Evolutionary conservation across 2,888 invertebrate species (phyloP).

Genomic region (Lepidonotus clava): DNA sequence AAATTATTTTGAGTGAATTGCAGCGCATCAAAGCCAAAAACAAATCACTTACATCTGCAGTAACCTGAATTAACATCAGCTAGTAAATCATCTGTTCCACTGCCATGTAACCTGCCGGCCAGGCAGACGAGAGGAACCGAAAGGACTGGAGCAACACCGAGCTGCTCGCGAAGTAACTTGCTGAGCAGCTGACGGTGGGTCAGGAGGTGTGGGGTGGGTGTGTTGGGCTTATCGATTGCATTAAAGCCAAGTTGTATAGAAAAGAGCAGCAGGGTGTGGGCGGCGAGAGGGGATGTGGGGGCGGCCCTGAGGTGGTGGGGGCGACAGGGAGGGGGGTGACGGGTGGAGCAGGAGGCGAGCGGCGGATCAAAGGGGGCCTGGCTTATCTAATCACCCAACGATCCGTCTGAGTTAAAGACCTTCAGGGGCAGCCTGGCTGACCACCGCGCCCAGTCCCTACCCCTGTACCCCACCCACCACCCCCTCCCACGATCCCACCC

Average conservation of each 20-base stretch:
- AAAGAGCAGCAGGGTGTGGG: background rate
- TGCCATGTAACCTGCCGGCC: too few species aligned
- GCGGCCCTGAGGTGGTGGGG: background rate
- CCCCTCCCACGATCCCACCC: too few species aligned
- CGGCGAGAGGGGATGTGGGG: background rate
- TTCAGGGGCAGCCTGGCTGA: background rate
- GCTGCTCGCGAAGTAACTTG: too few species aligned
- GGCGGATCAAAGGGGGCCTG: background rate
- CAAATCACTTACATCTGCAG: too few species aligned
- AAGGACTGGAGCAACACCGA: too few species aligned
- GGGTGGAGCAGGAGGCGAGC: background rate
- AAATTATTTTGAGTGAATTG: too few species aligned
- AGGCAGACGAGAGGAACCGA: too few species aligned
- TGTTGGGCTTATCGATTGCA: background rate
- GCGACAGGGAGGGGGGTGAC: background rate
- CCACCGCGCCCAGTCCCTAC: background rate
- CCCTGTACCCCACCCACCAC: background rate
- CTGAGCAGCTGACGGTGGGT: too few species aligned
- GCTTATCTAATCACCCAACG: background rate
- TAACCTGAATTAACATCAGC: too few species aligned
- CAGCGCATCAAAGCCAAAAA: too few species aligned
- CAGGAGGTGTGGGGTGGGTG: background rate
- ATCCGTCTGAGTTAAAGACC: slow-evolving; percentile 13
- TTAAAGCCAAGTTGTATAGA: background rate
- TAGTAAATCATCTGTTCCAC: too few species aligned